These are phyloP conservation scores for Orthonyx spaldingii DNA, from an alignment of 2,113 vertebrate species.

Conservation along the genomic window DNA sequence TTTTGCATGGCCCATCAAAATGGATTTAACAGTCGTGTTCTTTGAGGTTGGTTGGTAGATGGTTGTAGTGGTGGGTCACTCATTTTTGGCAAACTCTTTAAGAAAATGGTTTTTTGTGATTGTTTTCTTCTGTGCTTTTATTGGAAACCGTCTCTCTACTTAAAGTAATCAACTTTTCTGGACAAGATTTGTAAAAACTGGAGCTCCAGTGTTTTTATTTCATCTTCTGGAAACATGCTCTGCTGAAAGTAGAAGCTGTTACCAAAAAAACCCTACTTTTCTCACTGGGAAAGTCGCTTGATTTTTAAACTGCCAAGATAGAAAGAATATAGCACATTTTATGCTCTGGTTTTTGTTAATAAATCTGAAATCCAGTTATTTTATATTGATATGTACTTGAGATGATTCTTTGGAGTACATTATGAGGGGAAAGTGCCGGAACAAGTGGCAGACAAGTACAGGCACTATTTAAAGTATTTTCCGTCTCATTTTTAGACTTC, in stretches of 20 bases:
- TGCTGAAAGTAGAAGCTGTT: not conserved
- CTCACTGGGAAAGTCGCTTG: not conserved
- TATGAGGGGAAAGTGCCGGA: not conserved
- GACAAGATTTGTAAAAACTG: not conserved
- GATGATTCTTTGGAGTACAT: not conserved
- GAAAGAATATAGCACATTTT: not conserved
- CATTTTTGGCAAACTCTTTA: not conserved
- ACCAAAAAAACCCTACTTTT: fast-evolving
- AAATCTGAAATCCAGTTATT: not conserved
- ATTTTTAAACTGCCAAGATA: not conserved
- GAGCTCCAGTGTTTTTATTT: not conserved
- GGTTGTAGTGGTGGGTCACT: not conserved
- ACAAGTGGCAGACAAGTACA: not conserved
- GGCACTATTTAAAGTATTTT: not conserved
- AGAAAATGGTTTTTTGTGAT: not conserved
- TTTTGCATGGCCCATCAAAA: not conserved
- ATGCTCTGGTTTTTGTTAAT: not conserved
- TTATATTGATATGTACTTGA: not conserved
- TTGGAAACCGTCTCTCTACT: not conserved
- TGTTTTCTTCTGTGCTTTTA: not conserved
- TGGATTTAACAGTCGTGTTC: not conserved
- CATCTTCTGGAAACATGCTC: not conserved
- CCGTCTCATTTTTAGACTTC: constrained; percentile 80
- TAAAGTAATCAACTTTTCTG: not conserved
- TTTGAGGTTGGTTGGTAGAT: not conserved